Conservation (phyloP, 2,888 invertebrate genomes). For the Athetis lepigone region DNA sequence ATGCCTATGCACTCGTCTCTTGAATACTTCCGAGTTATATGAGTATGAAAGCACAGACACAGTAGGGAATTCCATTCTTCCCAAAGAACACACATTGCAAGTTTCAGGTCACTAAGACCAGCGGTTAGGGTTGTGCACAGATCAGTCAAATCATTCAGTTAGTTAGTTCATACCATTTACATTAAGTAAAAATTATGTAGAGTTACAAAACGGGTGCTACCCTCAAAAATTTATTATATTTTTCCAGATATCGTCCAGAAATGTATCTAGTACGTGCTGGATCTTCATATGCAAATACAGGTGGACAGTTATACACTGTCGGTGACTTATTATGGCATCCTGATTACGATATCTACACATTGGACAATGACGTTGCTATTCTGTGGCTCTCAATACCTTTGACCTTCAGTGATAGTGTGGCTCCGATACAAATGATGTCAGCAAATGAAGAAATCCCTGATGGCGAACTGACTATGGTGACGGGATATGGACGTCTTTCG, state of each 20-base stretch:
- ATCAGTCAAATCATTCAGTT: too few species aligned
- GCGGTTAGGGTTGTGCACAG: too few species aligned
- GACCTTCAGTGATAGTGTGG: slow-evolving; percentile 81
- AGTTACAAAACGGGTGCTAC: too few species aligned
- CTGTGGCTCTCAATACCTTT: slow-evolving; percentile 88
- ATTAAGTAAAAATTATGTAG: too few species aligned
- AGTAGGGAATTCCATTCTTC: too few species aligned
- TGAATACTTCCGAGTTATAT: too few species aligned
- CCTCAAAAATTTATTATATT: background rate
- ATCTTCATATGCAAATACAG: slow-evolving; percentile 83
- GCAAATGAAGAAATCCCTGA: slow-evolving; percentile 76
- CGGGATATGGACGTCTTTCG: slow-evolving; percentile 83
- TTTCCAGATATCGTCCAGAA: slow-evolving; percentile 70
- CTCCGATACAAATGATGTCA: slow-evolving; percentile 82
- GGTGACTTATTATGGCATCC: slow-evolving; percentile 87
- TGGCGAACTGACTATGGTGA: slow-evolving; percentile 80
- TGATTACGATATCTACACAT: slow-evolving; percentile 84
- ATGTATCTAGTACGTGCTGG: slow-evolving; percentile 88
- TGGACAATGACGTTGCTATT: slow-evolving; percentile 91
- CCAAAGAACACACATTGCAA: too few species aligned
- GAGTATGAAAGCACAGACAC: too few species aligned
- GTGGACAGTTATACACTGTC: slow-evolving; percentile 88
- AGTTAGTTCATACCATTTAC: too few species aligned
- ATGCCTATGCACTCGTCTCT: too few species aligned
- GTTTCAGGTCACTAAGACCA: too few species aligned